Conservation (phyloP, 1,140 invertebrate genomes). For the Anoplophora glabripennis region DNA sequence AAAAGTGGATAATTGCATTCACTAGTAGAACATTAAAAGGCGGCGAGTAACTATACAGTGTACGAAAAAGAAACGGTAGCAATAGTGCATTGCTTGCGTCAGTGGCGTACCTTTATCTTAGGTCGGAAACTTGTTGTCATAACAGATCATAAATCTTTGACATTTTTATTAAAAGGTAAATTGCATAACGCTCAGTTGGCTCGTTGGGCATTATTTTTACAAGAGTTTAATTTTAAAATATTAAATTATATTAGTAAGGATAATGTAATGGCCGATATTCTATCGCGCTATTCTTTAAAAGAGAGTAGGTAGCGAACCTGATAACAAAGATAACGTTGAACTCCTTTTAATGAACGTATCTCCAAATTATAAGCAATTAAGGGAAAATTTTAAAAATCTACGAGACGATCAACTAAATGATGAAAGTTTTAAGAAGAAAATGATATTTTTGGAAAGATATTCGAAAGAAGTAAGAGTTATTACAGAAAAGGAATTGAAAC, state of each 20-base stretch:
- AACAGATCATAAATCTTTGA: no score
- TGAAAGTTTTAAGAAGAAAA: not conserved
- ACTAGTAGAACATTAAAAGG: not conserved
- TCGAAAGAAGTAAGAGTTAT: not conserved
- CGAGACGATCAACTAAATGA: not conserved
- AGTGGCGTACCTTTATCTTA: conserved; percentile 3
- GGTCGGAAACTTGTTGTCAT: not conserved
- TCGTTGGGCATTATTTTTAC: not conserved
- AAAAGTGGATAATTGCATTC: not conserved
- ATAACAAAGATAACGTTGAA: no score
- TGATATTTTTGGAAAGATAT: no score
- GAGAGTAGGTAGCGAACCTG: no score
- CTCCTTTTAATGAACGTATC: no score
- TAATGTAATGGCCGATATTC: not conserved
- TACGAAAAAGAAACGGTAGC: not conserved
- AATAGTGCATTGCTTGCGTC: not conserved
- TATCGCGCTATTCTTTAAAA: not conserved
- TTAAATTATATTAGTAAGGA: not conserved
- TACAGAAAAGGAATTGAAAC: not conserved
- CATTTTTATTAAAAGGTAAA: no score
- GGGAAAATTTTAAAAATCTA: not conserved
- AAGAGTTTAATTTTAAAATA: not conserved
- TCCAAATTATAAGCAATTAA: no score
- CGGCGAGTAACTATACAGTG: not conserved
- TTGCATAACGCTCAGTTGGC: no score